Evolutionary conservation across 2,888 invertebrate genomes (phyloP), one percentile per base, ranked within the genome.

Genomic region (Mesodorylaimus sp.): DNA sequence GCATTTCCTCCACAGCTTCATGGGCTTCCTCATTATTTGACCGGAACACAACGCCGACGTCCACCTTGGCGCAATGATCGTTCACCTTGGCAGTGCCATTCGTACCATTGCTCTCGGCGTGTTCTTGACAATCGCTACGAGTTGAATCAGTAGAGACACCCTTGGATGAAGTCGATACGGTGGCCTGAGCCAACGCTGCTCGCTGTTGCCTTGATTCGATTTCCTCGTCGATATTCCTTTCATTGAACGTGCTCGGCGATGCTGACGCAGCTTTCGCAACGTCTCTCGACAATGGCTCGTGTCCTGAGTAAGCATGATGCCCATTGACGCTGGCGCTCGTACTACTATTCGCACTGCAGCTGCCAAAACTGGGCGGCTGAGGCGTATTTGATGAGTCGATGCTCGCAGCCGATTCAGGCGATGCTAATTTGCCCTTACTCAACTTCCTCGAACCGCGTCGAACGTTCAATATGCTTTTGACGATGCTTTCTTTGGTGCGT

Each of bases 151-250:
- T n/a, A n/a, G n/a, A n/a, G n/a, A n/a, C n/a, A 32, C 10, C 21
- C n/a, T 19, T 7, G 21, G 7, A 19, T 21, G 41, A 39, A 13
- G 41, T n/a, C 10, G 41, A 39, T 7, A 21, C 41, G 41, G 41
- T 7, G 41, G 41, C 10, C 7, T 19, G 21, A 39, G 10, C 32
- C 32, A 32, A 7, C 10, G 32, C 32, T 16, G 32, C 7, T 32
- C 16, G 7, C 7, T 10, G 45, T 32, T 32, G 28, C n/a, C 16
- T 28, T 55, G 29, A 53, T 55, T 43, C 59, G 52, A 61, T 61
- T 52, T 59, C 61, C 16, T 58, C 61, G 47, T 61, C 61, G 45
- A 61, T 61, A 45, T 61, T 58, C 10, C 61, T 53, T 49, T 61
- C 61, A 52, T 56, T 42, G 50, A 23, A 50, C 16, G 25, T 3